Percentiles rank a stretch among this genome's conserved stretches.
These are phyloP conservation scores for Diplodus sargus DNA, from an alignment of 2,797 vertebrate species.

Conservation along the genomic window DNA sequence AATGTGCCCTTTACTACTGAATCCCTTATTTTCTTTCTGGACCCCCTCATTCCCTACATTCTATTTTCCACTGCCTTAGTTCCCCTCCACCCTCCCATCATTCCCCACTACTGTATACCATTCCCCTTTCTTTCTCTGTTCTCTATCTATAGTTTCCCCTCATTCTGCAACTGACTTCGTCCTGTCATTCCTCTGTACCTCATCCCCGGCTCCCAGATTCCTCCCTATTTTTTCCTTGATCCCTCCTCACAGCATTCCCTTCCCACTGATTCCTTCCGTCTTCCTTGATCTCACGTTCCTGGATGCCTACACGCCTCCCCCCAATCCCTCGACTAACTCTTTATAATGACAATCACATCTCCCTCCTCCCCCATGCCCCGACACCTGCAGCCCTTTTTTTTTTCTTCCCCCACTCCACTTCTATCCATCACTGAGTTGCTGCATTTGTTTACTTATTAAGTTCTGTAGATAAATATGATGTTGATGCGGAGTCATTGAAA, in stretches of 20 bases:
- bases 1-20: too few species aligned
- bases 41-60: not conserved
- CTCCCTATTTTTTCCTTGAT: conserved; percentile 3
- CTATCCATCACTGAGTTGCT: conserved; percentile 27
- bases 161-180: not conserved
- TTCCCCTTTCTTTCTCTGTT: not conserved
- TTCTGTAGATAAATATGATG: conserved; percentile 24
- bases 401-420: not conserved
- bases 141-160: not conserved
- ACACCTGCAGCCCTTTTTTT: conserved; percentile 22
- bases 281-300: conserved; percentile 17
- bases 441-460: conserved; percentile 18
- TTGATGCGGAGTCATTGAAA: conserved; percentile 52
- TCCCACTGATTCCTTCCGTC: conserved; percentile 14
- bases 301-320: conserved; percentile 31
- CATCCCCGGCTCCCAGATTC: not conserved
- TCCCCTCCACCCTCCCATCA: not conserved
- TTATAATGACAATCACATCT: conserved; percentile 41
- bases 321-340: conserved; percentile 47
- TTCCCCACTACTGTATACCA: not conserved
- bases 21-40: not conserved
- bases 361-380: not conserved
- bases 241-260: conserved; percentile 12
- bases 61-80: not conserved
- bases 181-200: not conserved